Evolutionary conservation across 1,140 invertebrate species (phyloP).

Genomic region (Drosophila elegans): DNA sequence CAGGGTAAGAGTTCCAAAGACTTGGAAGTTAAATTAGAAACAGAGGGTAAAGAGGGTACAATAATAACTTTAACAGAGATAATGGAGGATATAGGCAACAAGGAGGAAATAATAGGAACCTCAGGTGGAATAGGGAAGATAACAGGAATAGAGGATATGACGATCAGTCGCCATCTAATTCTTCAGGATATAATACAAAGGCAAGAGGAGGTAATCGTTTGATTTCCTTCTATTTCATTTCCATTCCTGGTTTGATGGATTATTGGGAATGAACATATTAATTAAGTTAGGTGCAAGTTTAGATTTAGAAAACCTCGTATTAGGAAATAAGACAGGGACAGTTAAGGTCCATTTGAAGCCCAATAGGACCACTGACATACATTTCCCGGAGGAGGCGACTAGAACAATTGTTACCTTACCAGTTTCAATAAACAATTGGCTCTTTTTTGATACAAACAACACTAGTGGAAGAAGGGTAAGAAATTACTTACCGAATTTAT

Average conservation of each 20-base stretch:
- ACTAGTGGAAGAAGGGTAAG: slow-evolving; percentile 3
- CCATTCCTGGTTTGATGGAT: not conserved
- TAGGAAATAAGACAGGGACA: not conserved
- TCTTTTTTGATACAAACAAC: slow-evolving; percentile 2
- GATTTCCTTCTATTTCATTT: slow-evolving; percentile 4
- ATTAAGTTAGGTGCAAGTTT: too few relatives aligned
- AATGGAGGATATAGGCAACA: slow-evolving; percentile 10
- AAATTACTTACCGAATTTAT: slow-evolving; percentile 3
- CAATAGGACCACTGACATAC: slow-evolving; percentile 4
- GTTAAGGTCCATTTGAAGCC: slow-evolving; percentile 1
- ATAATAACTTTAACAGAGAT: slow-evolving; percentile 9
- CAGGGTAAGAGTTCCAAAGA: slow-evolving; percentile 1
- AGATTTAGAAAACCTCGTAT: too few relatives aligned
- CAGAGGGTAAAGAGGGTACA: not conserved
- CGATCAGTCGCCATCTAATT: slow-evolving; percentile 6
- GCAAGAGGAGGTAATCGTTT: slow-evolving; percentile 3
- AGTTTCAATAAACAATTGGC: slow-evolving; percentile 7
- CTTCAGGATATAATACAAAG: slow-evolving; percentile 2
- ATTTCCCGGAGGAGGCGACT: slow-evolving; percentile 1
- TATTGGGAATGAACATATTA: slow-evolving; percentile 1
- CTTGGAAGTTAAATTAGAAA: not conserved
- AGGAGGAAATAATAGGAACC: slow-evolving; percentile 9
- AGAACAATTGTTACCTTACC: not conserved
- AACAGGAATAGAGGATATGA: slow-evolving; percentile 3
- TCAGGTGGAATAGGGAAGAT: slow-evolving; percentile 4